A percentile compares a stretch with the other conserved stretches of the same genome.
Conservation (phyloP, 2,888 invertebrate genomes). For the Pyrrhosoma nymphula region DNA sequence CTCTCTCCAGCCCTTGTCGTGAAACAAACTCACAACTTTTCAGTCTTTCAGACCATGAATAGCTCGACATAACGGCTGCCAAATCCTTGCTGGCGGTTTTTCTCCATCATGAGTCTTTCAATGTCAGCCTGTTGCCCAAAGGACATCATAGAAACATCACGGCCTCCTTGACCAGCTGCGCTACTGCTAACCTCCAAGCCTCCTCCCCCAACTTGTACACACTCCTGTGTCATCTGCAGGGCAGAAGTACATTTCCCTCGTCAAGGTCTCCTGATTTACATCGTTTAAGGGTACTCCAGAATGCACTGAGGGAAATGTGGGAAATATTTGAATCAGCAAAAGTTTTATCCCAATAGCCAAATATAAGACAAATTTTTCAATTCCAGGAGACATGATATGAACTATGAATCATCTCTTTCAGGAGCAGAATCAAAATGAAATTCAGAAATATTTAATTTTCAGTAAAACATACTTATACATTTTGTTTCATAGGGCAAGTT, state of each 20-base stretch:
- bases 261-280: conserved; percentile 41
- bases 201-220: conserved; percentile 77
- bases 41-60: conserved; percentile 75
- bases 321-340: conserved; percentile 38
- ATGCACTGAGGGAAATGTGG: conserved; percentile 57
- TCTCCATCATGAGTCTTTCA: conserved; percentile 78
- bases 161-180: conserved; percentile 75
- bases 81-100: conserved; percentile 76
- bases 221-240: conserved; percentile 77
- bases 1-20: not conserved
- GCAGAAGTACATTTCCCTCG: conserved; percentile 63
- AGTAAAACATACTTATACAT: too few relatives aligned
- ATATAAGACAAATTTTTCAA: conserved; percentile 25
- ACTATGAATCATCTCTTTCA: too few relatives aligned
- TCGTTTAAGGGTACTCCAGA: conserved; percentile 52
- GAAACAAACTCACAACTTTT: conserved; percentile 11
- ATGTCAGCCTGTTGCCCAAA: conserved; percentile 77
- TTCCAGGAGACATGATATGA: too few relatives aligned
- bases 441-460: too few relatives aligned
- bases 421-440: too few relatives aligned
- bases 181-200: conserved; percentile 72
- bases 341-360: not conserved
- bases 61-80: conserved; percentile 78
- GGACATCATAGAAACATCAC: conserved; percentile 77
- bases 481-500: too few relatives aligned